Percentiles rank a stretch among this genome's conserved stretches.
phyloP scores from a whole-genome alignment of 2,888 invertebrate genomes.

The Tachina lurida region DNA sequence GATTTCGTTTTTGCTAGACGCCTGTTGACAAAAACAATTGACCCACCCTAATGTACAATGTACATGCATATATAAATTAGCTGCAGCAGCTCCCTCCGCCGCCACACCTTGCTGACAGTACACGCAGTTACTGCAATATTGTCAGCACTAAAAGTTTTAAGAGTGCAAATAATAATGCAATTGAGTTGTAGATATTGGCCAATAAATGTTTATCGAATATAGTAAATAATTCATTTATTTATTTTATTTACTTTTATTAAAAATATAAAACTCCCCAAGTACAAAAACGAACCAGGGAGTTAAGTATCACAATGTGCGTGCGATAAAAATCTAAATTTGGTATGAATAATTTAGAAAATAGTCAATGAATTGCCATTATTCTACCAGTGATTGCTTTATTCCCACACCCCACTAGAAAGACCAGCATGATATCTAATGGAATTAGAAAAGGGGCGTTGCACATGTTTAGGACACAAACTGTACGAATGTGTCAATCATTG shows the following conservation, averaged over 20 bases:
- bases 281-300: background rate
- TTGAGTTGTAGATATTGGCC: background rate
- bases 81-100: slow-evolving; percentile 1
- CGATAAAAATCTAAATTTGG: background rate
- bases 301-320: background rate
- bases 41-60: too few species aligned
- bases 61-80: background rate
- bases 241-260: slow-evolving; percentile 20
- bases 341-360: background rate
- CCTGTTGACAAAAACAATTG: too few species aligned
- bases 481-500: too few species aligned
- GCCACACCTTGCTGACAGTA: background rate
- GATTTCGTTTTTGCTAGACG: too few species aligned
- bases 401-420: background rate
- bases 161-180: slow-evolving; percentile 5
- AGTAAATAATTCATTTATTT: background rate
- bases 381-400: background rate
- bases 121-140: background rate
- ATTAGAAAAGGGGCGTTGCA: too few species aligned
- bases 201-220: slow-evolving; percentile 8
- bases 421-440: too few species aligned
- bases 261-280: background rate
- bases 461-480: too few species aligned
- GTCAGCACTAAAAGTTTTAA: slow-evolving; percentile 4
- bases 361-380: background rate